Base-by-base conservation (phyloP, 2,113 vertebrate genomes). In the Labrus mixtus region DNA sequence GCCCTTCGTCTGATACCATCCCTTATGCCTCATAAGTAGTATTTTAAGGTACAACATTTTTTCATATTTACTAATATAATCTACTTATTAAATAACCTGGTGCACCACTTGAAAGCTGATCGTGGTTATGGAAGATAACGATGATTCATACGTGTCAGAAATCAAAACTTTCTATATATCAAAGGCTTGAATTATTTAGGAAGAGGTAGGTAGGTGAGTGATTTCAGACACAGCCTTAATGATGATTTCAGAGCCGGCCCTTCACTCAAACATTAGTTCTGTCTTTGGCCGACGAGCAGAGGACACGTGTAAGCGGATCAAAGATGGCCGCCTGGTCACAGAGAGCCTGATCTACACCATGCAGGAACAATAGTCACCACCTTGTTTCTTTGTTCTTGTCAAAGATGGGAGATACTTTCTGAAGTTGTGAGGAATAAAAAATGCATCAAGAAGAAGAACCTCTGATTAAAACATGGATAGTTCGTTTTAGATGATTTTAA, bases 341-440 rank as follows among this genome's bases (percentile, higher is more conserved):
- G 19, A 46, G 55, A 13, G 63, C 36, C 36, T 59, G 73, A 78
- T 76, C 72, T 54, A 67, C 69, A 10, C 17, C 0, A n/a, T 76
- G 63, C 69, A 22, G 9, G 64, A 64, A 25, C 57, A 72, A 63
- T 3, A 33, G 59, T 62, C 63, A 2, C 19, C 39, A 25, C 61
- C 22, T 60, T 8, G 20, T 25, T 25, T 78, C 64, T 60, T 45
- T 33, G 37, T 33, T 68, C 23, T 13, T n/a, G 76, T 71, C 71
- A 79, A 56, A 76, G 37, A 67, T 37, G 54, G 61, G 43, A 16
- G 55, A 53, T 2, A 22, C 23, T 65, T 58, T 56, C 37, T 62
- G 8, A 50, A 72, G 68, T 58, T 29, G 13, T 11, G 59, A 10
- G 50, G 17, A 37, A 79, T 86, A 13, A 84, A 88, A 81, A 68